Evolutionary conservation across 2,797 vertebrate species (phyloP).

Genomic region (Alosa sapidissima): DNA sequence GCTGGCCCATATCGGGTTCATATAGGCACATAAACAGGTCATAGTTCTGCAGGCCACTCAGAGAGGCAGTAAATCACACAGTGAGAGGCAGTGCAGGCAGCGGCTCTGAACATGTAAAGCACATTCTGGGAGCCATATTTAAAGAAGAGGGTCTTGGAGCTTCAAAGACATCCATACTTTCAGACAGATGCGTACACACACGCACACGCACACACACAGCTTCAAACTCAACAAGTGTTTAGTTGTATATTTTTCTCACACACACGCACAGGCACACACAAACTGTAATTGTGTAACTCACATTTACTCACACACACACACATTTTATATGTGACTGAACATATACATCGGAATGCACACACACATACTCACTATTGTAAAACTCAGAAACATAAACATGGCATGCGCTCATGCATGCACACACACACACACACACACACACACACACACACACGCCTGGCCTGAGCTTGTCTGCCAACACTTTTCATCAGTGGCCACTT

Average conservation of each 20-base stretch:
- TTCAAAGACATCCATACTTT: slow-evolving; percentile 59
- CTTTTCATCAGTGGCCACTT: slow-evolving; percentile 63
- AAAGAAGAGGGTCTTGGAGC: slow-evolving; percentile 6
- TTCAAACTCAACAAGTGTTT: not conserved
- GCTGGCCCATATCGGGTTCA: slow-evolving; percentile 10
- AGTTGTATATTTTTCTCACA: not conserved
- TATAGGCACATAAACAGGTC: slow-evolving; percentile 23
- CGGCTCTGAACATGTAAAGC: slow-evolving; percentile 28
- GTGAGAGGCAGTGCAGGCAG: not conserved
- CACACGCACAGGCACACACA: not conserved
- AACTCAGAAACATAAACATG: slow-evolving; percentile 17
- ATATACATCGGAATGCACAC: not conserved
- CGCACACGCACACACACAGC: not conserved
- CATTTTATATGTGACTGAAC: not conserved
- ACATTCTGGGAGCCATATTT: slow-evolving; percentile 12
- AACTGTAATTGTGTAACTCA: not conserved
- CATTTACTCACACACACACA: not conserved
- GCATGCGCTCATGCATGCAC: not conserved
- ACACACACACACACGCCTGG: not conserved
- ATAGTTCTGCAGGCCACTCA: slow-evolving; percentile 9
- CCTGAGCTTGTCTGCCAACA: slow-evolving; percentile 55
- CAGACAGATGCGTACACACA: slow-evolving; percentile 39
- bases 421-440: not conserved
- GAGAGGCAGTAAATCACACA: not conserved
- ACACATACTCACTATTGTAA: not conserved